These are phyloP conservation scores for Morpho achilles DNA, from an alignment of 2,888 invertebrate genomes.

Conservation along the genomic window DNA sequence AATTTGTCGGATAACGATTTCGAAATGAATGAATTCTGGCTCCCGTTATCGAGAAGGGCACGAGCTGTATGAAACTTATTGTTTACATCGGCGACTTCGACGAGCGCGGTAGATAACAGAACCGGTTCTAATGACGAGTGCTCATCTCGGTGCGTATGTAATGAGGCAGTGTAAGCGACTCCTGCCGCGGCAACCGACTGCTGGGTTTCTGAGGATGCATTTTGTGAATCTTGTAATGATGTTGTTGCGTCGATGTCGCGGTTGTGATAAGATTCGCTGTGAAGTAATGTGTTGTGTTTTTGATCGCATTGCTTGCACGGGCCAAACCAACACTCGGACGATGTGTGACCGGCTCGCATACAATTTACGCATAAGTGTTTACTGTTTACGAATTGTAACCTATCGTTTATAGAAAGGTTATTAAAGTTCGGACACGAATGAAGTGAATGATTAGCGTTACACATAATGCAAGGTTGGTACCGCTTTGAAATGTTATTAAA, in stretches of 20 bases:
- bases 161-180: too few species aligned
- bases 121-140: slow-evolving; percentile 13
- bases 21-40: slow-evolving; percentile 28
- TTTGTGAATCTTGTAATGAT: not conserved
- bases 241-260: too few species aligned
- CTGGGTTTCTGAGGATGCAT: too few species aligned
- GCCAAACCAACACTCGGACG: slow-evolving; percentile 12
- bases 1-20: slow-evolving; percentile 25
- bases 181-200: too few species aligned
- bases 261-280: slow-evolving; percentile 9
- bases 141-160: too few species aligned
- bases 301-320: slow-evolving; percentile 20
- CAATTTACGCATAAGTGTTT: slow-evolving; percentile 14
- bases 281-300: slow-evolving; percentile 22
- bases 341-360: slow-evolving; percentile 9
- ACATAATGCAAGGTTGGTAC: too few species aligned
- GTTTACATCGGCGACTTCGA: slow-evolving; percentile 19
- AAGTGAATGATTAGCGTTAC: slow-evolving; percentile 13
- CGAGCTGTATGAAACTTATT: slow-evolving; percentile 20
- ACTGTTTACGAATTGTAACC: slow-evolving; percentile 8
- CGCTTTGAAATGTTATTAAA: too few species aligned
- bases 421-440: slow-evolving; percentile 24
- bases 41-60: slow-evolving; percentile 29
- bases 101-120: slow-evolving; percentile 28
- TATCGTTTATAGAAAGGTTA: not conserved